These are phyloP conservation scores for Mongoloraphidia duomilia DNA, from an alignment of 2,888 invertebrate genomes.

Conservation along the genomic window DNA sequence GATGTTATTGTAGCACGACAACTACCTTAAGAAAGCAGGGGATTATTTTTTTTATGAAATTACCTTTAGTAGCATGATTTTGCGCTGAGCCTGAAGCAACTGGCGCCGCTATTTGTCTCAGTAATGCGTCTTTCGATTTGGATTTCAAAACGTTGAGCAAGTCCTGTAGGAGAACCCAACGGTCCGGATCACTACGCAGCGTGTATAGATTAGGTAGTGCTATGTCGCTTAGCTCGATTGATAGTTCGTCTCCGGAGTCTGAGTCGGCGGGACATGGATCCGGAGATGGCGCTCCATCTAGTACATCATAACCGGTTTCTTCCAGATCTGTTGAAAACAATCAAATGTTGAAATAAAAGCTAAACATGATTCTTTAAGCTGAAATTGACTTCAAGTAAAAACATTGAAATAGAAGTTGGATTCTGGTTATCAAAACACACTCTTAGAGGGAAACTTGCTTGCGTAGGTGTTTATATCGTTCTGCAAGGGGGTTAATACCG, in stretches of 20 bases:
- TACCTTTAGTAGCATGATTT: constrained; percentile 26
- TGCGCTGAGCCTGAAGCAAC: constrained; percentile 26
- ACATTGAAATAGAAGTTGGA: too few species aligned
- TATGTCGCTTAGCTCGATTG: constrained; percentile 68
- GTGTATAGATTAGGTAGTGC: constrained; percentile 70
- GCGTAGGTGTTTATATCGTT: too few species aligned
- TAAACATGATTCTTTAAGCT: constrained; percentile 1
- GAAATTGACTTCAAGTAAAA: not conserved
- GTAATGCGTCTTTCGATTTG: constrained; percentile 65
- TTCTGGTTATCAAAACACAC: too few species aligned
- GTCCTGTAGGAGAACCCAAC: constrained; percentile 71
- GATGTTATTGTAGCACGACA: too few species aligned
- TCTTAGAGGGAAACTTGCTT: too few species aligned
- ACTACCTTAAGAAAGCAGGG: too few species aligned
- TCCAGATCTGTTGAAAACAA: constrained; percentile 28
- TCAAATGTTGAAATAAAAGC: not conserved
- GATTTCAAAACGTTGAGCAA: constrained; percentile 61
- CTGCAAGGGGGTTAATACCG: too few species aligned
- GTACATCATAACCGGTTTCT: constrained; percentile 42
- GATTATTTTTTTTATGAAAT: constrained; percentile 10
- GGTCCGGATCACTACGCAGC: constrained; percentile 48
- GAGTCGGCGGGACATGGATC: constrained; percentile 34
- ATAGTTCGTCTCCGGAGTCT: constrained; percentile 42
- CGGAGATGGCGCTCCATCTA: constrained; percentile 36
- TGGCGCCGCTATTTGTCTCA: constrained; percentile 55